Conservation (phyloP, 2,888 invertebrate species). For the Ctenicera cuprea region DNA sequence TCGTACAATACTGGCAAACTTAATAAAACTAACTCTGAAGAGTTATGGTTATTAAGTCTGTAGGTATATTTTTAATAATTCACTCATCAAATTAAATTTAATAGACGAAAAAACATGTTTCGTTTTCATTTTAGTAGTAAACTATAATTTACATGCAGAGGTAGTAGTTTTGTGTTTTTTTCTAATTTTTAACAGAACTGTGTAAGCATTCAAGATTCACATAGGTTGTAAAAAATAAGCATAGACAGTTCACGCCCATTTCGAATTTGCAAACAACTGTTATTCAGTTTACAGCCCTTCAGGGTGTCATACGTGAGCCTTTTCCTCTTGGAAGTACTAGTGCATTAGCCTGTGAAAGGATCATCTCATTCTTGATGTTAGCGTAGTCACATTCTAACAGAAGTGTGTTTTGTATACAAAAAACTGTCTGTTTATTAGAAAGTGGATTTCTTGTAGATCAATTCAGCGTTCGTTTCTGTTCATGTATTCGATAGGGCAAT, state of each 20-base stretch:
- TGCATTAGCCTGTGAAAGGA: constrained; percentile 17
- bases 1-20: constrained; percentile 15
- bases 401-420: too few species aligned
- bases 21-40: constrained; percentile 23
- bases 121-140: too few species aligned
- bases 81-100: too few species aligned
- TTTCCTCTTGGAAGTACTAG: constrained; percentile 16
- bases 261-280: constrained; percentile 65
- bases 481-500: too few species aligned
- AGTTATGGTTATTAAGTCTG: not conserved
- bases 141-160: not conserved
- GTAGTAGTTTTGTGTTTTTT: not conserved
- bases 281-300: constrained; percentile 70
- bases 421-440: not conserved
- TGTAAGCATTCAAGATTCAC: not conserved
- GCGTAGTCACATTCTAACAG: too few species aligned
- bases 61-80: not conserved
- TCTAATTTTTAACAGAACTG: not conserved
- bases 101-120: too few species aligned
- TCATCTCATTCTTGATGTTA: constrained; percentile 7
- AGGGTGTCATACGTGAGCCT: constrained; percentile 59
- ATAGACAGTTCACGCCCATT: constrained; percentile 67
- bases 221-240: constrained; percentile 64
- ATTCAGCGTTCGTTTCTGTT: too few species aligned
- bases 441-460: not conserved